These are phyloP conservation scores for Mesoclemmys tuberculata DNA, from an alignment of 2,113 vertebrate species.

Conservation along the genomic window DNA sequence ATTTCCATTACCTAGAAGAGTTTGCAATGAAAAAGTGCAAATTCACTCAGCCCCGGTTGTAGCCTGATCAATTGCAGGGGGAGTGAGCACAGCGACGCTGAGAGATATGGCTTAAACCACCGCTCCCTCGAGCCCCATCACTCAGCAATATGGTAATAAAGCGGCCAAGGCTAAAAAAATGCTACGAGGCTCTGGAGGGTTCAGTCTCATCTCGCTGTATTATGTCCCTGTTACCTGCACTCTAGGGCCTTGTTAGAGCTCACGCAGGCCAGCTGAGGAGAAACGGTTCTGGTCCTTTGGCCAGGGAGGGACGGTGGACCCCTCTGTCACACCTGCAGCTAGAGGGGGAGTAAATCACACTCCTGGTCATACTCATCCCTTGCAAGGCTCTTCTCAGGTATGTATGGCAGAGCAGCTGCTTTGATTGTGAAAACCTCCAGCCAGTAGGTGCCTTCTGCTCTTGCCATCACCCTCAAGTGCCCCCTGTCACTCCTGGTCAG, in stretches of 20 bases:
- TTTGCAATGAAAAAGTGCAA: neutral
- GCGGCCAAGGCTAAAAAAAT: slow-evolving; percentile 17
- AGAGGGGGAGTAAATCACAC: neutral
- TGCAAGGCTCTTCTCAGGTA: neutral
- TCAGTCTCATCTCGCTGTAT: neutral
- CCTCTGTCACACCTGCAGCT: neutral
- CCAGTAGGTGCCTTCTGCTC: neutral
- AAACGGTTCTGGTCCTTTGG: neutral
- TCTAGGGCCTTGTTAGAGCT: slow-evolving; percentile 43
- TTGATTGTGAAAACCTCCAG: too few relatives aligned
- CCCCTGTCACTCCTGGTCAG: neutral
- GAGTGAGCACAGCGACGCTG: accelerated
- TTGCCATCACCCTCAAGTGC: neutral
- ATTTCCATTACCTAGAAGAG: neutral
- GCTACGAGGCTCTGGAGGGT: slow-evolving; percentile 14
- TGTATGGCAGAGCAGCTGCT: neutral
- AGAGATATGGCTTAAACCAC: neutral
- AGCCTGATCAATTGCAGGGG: slow-evolving; percentile 11
- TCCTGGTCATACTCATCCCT: neutral
- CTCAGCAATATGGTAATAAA: slow-evolving; percentile 45
- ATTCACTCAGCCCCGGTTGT: neutral
- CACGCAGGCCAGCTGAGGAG: neutral
- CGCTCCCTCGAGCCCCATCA: slow-evolving; percentile 12
- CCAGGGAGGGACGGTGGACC: accelerated
- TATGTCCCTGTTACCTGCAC: slow-evolving; percentile 46